Percentiles rank a stretch among this genome's conserved stretches.
Conservation (phyloP, 2,888 invertebrate species). For the Netelia melanura region DNA sequence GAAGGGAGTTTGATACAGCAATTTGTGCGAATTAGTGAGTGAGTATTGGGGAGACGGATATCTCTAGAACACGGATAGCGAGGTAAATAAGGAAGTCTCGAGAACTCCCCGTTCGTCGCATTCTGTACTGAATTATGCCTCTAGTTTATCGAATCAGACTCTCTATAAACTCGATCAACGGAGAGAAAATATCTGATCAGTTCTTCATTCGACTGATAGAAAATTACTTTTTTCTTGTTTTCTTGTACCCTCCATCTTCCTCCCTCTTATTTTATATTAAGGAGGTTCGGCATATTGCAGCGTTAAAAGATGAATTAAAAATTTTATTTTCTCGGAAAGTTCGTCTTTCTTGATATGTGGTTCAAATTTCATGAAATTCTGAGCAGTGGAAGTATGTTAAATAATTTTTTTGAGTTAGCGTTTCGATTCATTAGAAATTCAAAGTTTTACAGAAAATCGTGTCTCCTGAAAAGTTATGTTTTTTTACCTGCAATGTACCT, state of each 20-base stretch:
- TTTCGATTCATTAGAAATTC: too few relatives aligned
- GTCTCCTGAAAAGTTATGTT: too few relatives aligned
- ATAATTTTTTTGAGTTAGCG: too few relatives aligned
- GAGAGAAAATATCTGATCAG: conserved; percentile 44
- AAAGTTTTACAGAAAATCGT: too few relatives aligned
- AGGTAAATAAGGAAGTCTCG: conserved; percentile 33
- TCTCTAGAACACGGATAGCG: background rate
- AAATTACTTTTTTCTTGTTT: background rate
- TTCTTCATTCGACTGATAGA: conserved; percentile 41
- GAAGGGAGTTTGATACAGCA: background rate
- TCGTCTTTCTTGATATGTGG: too few relatives aligned
- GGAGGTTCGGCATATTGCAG: too few relatives aligned
- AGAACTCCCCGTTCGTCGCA: background rate
- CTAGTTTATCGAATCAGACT: conserved; percentile 42
- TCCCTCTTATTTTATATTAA: background rate
- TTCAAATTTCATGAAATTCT: too few relatives aligned
- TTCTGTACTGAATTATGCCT: conserved; percentile 4
- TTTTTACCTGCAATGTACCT: too few relatives aligned
- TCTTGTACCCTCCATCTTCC: background rate
- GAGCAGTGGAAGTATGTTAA: too few relatives aligned
- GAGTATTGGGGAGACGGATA: background rate
- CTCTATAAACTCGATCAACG: conserved; percentile 53
- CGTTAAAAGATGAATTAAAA: too few relatives aligned
- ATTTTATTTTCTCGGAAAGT: too few relatives aligned
- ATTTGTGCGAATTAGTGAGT: background rate